A percentile compares a stretch with the other conserved stretches of the same genome.
These are phyloP conservation scores for Dicyrtoma fusca DNA, from an alignment of 2,888 invertebrate species.

Conservation along the genomic window DNA sequence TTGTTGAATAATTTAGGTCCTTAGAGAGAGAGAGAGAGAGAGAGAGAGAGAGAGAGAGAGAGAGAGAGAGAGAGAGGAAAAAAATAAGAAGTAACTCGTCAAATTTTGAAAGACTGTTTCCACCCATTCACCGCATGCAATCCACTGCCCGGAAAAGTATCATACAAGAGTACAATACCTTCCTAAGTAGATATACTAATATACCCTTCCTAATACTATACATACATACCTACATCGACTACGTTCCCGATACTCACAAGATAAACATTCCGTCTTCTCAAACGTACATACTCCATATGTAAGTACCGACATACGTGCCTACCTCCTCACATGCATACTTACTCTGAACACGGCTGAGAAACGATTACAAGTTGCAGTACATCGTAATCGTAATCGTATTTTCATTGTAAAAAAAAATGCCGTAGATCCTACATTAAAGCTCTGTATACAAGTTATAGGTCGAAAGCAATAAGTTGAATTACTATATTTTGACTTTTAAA, in stretches of 20 bases:
- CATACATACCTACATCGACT: background rate
- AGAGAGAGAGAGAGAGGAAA: slow-evolving; percentile 21
- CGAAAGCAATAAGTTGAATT: too few relatives aligned
- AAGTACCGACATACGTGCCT: background rate
- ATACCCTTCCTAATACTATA: too few relatives aligned
- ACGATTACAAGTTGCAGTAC: too few relatives aligned
- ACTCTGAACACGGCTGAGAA: background rate
- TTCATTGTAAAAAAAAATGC: background rate
- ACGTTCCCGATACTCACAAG: slow-evolving; percentile 20
- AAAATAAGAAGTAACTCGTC: slow-evolving; percentile 52
- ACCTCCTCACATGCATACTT: background rate
- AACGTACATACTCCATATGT: background rate
- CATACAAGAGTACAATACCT: background rate
- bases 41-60: slow-evolving; percentile 8
- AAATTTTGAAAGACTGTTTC: slow-evolving; percentile 53
- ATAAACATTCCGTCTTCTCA: background rate
- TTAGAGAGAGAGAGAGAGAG: slow-evolving; percentile 6
- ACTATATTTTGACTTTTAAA: too few relatives aligned
- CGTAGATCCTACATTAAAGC: background rate
- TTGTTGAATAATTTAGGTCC: slow-evolving; percentile 44
- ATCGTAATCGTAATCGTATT: too few relatives aligned
- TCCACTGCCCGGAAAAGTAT: slow-evolving; percentile 28
- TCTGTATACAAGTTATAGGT: background rate
- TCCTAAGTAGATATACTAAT: too few relatives aligned
- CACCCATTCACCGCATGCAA: slow-evolving; percentile 52